Evolutionary conservation across 2,113 vertebrate species (phyloP), one percentile per base, ranked within the genome.

Genomic region (Misgurnus anguillicaudatus): DNA sequence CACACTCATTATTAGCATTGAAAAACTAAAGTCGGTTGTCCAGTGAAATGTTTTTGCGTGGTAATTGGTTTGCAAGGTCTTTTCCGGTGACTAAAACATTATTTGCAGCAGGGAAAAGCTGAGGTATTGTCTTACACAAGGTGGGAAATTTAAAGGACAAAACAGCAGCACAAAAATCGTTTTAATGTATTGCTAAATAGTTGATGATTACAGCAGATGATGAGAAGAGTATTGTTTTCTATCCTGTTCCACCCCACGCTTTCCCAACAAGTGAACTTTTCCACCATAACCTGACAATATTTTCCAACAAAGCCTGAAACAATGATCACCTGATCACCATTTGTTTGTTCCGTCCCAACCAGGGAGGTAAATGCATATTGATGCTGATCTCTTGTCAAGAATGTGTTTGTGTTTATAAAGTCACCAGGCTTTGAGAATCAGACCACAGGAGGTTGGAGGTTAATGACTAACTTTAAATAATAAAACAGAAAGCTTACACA

Each of bases 231-330:
- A 87, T 65, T 86, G 80, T 80, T 77, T 78, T 77, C 36, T 80
- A 85, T 91, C 90, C 89, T 90, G 88, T 90, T 87, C 84, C 83
- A 79, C 72, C 78, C 48, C 67, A 77, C 51, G 77, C 66, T 47
- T 42, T 83, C 82, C 78, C 62, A 75, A 83, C 68, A 81, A 84
- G 71, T 55, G 60, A 83, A 69, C 67, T 83, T 87, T 83, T 85
- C 78, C 86, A 83, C 38, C n/a, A 9, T 13, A 82, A 69, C 72
- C 38, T 36, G 21, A 38, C 60, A 19, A 55, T 68, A 77, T 60
- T 72, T 75, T 72, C 42, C 61, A 19, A 21, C 38, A 16, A n/a
- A 66, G 60, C 21, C 55, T 55, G n/a, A 63, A 61, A 73, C 24
- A 77, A 66, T 66, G 51, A 74, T 62, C 41, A 76, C 24, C 21